Conservation (phyloP, 2,797 vertebrate species). For the Streptopelia turtur region DNA sequence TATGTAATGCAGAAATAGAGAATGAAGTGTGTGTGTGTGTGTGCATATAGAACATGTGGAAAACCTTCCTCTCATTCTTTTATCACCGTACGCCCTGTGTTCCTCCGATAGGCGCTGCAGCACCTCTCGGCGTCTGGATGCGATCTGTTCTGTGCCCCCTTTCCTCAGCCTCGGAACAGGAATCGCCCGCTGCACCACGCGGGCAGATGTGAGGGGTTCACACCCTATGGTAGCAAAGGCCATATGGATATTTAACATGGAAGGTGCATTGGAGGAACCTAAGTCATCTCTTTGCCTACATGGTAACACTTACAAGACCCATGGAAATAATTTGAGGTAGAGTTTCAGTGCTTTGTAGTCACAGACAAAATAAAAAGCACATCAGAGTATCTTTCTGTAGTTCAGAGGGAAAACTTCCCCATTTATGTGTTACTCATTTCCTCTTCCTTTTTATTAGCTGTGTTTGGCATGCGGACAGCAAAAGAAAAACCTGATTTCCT, state of each 20-base stretch:
- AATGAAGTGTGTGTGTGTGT: not conserved
- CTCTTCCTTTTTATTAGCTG: slow-evolving; percentile 60
- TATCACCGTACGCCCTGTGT: accelerated
- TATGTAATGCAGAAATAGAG: not conserved
- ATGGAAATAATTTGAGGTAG: not conserved
- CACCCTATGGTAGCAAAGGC: not conserved
- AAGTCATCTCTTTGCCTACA: not conserved
- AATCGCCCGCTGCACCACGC: accelerated
- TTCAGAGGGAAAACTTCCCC: slow-evolving; percentile 21
- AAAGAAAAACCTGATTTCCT: slow-evolving; percentile 58
- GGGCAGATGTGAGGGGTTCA: not conserved
- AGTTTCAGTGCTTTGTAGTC: not conserved
- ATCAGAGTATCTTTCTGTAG: not conserved
- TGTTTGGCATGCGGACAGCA: slow-evolving; percentile 4
- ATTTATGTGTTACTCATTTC: slow-evolving; percentile 61
- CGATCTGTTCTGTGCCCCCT: not conserved
- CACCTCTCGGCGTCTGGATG: not conserved
- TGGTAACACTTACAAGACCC: not conserved
- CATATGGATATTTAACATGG: accelerated
- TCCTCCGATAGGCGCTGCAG: not conserved
- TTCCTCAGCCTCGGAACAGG: not conserved
- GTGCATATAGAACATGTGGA: not conserved
- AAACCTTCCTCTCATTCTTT: not conserved
- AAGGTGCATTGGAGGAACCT: not conserved
- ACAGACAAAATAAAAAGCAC: not conserved